Base-by-base conservation (phyloP, 2,113 vertebrate species). In the Centrocercus urophasianus region DNA sequence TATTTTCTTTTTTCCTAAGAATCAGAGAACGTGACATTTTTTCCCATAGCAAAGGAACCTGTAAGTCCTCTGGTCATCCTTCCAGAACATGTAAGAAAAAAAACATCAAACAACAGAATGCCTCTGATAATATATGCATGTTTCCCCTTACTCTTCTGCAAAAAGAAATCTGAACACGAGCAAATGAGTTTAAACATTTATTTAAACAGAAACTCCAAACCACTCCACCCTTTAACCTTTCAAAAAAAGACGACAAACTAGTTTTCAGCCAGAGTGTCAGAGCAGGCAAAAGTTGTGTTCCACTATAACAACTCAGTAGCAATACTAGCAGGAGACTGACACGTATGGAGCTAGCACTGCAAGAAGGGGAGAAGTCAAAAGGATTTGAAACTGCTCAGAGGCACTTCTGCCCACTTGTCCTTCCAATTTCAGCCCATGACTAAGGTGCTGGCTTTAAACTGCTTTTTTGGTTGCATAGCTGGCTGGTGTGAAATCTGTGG, bases 171-270 rank as follows among this genome's bases (percentile, higher is more conserved):
- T 3, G 2, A 71, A 90, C 22, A 76, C n/a, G 59, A 34, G 14
- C 81, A 43, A 77, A 57, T 86, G 75, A 96, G 81, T 97, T 98
- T 96, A 97, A 96, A 97, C 86, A 90, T 98, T 98, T 98, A 98
- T 98, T 98, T 97, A 97, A 97, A 98, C 97, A 97, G 96, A 97
- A 98, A 98, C 88, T 97, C 95, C 98, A 98, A 98, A 98, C 96
- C 98, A 98, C 96, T 97, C 95, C 96, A 98, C 93, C 97, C 96
- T 93, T 96, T 94, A 97, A 95, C 90, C 95, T 97, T 97, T 95
- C 96, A 97, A 95, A 97, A 91, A 94, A 93, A 95, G 90, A 97
- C 2, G 84, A 97, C 85, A 97, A 98, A 95, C 97, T 97, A 95
- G 86, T 96, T 97, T 97, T 97, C 65, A 93, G 92, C 98, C 94